These are phyloP conservation scores for Shargacucullia verbasci DNA, from an alignment of 2,888 invertebrate species.

Conservation along the genomic window DNA sequence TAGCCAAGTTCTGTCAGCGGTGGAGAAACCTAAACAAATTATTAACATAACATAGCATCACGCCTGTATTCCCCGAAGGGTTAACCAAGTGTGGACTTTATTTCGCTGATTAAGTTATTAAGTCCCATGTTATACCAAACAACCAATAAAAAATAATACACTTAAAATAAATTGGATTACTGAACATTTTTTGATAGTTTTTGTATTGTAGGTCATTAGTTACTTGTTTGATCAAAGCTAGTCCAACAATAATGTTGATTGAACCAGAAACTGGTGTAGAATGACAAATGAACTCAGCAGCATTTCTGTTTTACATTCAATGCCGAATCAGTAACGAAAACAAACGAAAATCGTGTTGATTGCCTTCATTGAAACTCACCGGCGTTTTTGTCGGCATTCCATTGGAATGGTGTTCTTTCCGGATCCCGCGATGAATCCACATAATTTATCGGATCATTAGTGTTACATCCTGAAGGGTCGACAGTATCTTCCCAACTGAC, in stretches of 20 bases:
- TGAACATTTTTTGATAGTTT: no score
- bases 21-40: slow-evolving; percentile 88
- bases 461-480: slow-evolving; percentile 91
- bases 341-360: slow-evolving; percentile 12
- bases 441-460: slow-evolving; percentile 91
- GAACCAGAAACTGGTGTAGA: slow-evolving; percentile 28
- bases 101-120: no score
- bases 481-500: slow-evolving; percentile 91
- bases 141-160: no score
- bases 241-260: slow-evolving; percentile 24
- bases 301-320: slow-evolving; percentile 10
- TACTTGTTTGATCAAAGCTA: slow-evolving; percentile 21
- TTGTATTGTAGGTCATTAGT: no score
- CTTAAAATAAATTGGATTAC: no score
- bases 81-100: no score
- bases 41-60: no score
- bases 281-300: slow-evolving; percentile 36
- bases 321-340: slow-evolving; percentile 2
- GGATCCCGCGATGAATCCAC: slow-evolving; percentile 90
- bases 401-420: slow-evolving; percentile 91
- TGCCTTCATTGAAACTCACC: slow-evolving; percentile 62
- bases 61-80: no score
- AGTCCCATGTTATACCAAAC: no score
- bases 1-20: slow-evolving; percentile 90
- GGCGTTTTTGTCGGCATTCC: slow-evolving; percentile 89